A percentile compares a stretch with the other conserved stretches of the same genome.
These are phyloP conservation scores for Spatula versicolor DNA, from an alignment of 2,797 vertebrate species.

Conservation along the genomic window DNA sequence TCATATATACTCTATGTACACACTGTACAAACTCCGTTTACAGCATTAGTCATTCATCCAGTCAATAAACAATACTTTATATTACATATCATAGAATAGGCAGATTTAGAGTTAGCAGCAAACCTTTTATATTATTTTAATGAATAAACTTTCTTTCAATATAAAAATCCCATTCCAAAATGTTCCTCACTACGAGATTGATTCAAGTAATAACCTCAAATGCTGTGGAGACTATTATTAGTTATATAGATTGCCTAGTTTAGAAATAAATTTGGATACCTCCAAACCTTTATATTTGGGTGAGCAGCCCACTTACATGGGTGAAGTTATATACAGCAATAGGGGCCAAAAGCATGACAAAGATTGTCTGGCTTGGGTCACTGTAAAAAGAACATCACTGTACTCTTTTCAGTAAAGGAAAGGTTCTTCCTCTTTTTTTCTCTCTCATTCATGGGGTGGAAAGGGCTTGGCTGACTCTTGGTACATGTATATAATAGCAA, in stretches of 20 bases:
- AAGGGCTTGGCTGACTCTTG: neutral
- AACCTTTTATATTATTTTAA: neutral
- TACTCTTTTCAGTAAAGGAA: neutral
- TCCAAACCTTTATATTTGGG: neutral
- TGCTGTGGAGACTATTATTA: neutral
- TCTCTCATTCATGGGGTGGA: neutral
- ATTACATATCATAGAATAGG: neutral
- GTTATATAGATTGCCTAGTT: neutral
- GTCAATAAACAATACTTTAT: neutral
- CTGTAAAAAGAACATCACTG: neutral
- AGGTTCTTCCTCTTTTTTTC: neutral
- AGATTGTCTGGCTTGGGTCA: neutral
- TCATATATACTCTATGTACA: neutral
- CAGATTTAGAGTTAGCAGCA: neutral
- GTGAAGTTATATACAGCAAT: neutral
- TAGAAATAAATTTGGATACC: neutral
- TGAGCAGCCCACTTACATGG: neutral
- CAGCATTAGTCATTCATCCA: neutral
- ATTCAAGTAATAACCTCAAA: neutral
- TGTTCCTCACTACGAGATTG: neutral
- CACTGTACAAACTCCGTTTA: neutral
- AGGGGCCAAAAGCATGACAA: neutral
- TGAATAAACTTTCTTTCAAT: neutral
- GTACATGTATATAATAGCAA: neutral
- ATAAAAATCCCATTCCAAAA: neutral